These are phyloP conservation scores for Sturnus vulgaris DNA, from an alignment of 2,113 vertebrate genomes.

Conservation along the genomic window DNA sequence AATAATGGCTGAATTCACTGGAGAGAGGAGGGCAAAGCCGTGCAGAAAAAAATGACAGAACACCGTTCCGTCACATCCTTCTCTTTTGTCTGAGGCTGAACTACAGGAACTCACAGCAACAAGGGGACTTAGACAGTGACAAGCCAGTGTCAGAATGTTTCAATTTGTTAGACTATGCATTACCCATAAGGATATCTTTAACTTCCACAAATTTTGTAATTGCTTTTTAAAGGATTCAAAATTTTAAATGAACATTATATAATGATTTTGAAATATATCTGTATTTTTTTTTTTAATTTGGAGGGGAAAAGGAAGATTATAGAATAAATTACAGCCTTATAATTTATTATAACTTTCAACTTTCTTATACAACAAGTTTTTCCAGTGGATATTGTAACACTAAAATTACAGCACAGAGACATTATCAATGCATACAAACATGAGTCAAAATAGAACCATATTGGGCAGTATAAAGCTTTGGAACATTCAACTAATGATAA, in stretches of 20 bases:
- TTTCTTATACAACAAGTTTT: slow-evolving; percentile 34
- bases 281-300: slow-evolving; percentile 39
- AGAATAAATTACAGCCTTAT: slow-evolving; percentile 34
- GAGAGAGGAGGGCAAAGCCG: slow-evolving; percentile 20
- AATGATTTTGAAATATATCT: slow-evolving; percentile 38
- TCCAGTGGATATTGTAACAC: slow-evolving; percentile 52
- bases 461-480: slow-evolving; percentile 62
- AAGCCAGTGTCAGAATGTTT: slow-evolving; percentile 16
- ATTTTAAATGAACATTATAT: slow-evolving; percentile 27
- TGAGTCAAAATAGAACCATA: slow-evolving; percentile 65
- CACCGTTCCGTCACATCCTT: slow-evolving; percentile 32
- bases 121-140: slow-evolving; percentile 38
- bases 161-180: slow-evolving; percentile 24
- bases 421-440: slow-evolving; percentile 61
- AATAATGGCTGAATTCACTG: slow-evolving; percentile 52
- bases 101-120: slow-evolving; percentile 25
- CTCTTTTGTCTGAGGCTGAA: slow-evolving; percentile 42
- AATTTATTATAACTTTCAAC: slow-evolving; percentile 42
- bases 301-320: slow-evolving; percentile 25
- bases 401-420: slow-evolving; percentile 44
- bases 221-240: slow-evolving; percentile 4
- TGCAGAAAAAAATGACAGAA: slow-evolving; percentile 43
- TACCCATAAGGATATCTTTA: slow-evolving; percentile 16
- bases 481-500: slow-evolving; percentile 65
- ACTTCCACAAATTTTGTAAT: slow-evolving; percentile 1